Base-by-base conservation (phyloP, 2,888 invertebrate genomes). In the Cephus spinipes region DNA sequence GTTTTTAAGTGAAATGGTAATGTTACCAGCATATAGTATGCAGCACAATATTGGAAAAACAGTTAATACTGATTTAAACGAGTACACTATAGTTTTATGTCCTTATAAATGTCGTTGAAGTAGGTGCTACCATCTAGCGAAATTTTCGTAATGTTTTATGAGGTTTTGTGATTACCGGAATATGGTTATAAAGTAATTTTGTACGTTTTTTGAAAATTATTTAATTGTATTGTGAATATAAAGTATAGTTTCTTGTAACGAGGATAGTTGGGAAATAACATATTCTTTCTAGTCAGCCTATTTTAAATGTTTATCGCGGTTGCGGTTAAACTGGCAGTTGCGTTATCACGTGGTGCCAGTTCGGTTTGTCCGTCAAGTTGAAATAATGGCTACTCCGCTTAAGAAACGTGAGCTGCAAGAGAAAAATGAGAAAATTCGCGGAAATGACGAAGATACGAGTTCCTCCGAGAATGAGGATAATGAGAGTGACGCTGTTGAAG, bases 381-480 rank as follows among this genome's bases (percentile, higher is more conserved):
- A 74, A 77, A 87, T 78, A 85, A 91, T 91, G 91, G 88, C 91
- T 77, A 90, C 90, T 76, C 91, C 91, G 81, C 83, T 86, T 68
- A 91, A 91, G 79, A 90, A 87, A 83, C 91, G 91, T 83, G 90
- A 89, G 35, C 74, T 90, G 15, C 80, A 86, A 76, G 76, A 85
- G 75, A 81, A 85, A 73, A 78, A 81, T 78, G 80, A 85, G 68
- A 80, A 82, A 34, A 78, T 79, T 15, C 81, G 78, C 15, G 85
- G 87, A 23, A 85, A 87, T 74, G 86, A 87, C 11, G 87, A 87
- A 4, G 85, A 87, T 32, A 78, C 76, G 11, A 81, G 80, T 55
- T 87, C 88, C 6, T 87, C 87, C 34, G 86, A 81, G 68, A 85
- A 84, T 76, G 87, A 89, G 40, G 88, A 87, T 2, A 85, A 87